Percentiles rank a stretch among this genome's conserved stretches.
Evolutionary conservation across 2,797 vertebrate genomes (phyloP).

Genomic region (Lacerta bilineata): DNA sequence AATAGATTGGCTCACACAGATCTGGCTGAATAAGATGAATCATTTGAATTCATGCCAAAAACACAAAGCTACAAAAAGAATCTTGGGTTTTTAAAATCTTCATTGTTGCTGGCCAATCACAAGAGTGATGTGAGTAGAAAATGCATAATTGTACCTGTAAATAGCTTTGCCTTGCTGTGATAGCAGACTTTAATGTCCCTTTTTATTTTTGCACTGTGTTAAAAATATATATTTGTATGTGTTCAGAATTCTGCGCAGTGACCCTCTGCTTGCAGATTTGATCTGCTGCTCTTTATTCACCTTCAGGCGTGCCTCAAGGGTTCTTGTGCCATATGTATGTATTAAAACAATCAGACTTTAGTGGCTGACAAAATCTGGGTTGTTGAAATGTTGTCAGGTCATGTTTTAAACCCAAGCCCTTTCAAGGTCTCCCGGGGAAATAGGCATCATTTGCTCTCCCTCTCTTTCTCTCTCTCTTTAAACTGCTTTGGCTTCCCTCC

Average conservation of each 20-base stretch:
- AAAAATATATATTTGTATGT: slow-evolving; percentile 12
- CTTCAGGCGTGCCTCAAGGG: slow-evolving; percentile 22
- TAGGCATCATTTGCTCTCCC: not conserved
- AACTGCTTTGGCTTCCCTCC: slow-evolving; percentile 12
- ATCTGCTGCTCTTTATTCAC: slow-evolving; percentile 13
- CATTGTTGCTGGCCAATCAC: not conserved
- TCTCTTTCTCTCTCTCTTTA: not conserved
- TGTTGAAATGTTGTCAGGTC: slow-evolving; percentile 16
- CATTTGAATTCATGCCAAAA: not conserved
- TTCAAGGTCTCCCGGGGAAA: slow-evolving; percentile 6
- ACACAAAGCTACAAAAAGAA: not conserved
- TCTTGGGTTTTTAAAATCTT: not conserved
- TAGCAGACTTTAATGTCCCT: not conserved
- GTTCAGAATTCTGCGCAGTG: not conserved
- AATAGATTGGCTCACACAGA: not conserved
- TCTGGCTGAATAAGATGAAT: not conserved
- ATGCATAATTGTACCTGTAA: not conserved
- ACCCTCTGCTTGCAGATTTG: slow-evolving; percentile 14
- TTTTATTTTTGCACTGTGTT: not conserved
- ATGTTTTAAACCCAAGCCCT: not conserved
- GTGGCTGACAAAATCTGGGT: slow-evolving; percentile 6
- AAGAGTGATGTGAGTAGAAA: not conserved
- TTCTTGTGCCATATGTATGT: slow-evolving; percentile 2
- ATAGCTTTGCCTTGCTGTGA: not conserved
- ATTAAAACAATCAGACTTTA: slow-evolving; percentile 27